Conservation (phyloP, 2,797 vertebrate genomes). For the Synaphobranchus kaupii region DNA sequence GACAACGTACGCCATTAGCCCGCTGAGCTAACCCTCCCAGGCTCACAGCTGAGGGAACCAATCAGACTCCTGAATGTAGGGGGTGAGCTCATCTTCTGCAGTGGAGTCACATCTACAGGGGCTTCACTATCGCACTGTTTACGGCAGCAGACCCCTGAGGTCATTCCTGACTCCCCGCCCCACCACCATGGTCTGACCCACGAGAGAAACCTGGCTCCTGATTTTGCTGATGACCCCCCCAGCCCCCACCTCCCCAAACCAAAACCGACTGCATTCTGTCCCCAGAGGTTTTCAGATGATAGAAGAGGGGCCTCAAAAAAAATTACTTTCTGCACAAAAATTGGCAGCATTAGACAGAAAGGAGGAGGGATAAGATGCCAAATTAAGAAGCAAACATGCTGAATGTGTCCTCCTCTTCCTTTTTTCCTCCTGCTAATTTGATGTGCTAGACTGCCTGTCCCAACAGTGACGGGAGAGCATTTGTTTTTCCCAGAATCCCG, state of each 20-base stretch:
- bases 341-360: not conserved
- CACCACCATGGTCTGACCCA: not conserved
- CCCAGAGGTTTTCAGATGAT: not conserved
- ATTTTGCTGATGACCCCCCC: not conserved
- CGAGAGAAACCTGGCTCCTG: not conserved
- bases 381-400: slow-evolving; percentile 33
- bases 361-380: slow-evolving; percentile 6
- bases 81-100: not conserved
- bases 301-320: not conserved
- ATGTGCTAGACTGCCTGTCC: slow-evolving; percentile 36
- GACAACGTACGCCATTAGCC: not conserved
- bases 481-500: not conserved
- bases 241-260: not conserved
- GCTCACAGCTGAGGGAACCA: not conserved
- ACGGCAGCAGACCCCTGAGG: no score
- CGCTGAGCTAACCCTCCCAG: not conserved
- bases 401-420: slow-evolving; percentile 44
- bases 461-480: slow-evolving; percentile 20
- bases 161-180: no score
- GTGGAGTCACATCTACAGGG: not conserved
- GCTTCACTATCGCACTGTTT: not conserved
- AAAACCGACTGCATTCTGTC: slow-evolving; percentile 14
- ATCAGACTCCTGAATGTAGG: not conserved
- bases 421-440: slow-evolving; percentile 35
- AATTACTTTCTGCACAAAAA: not conserved